These are phyloP conservation scores for Lagenorhynchus albirostris DNA, from an alignment of 2,113 vertebrate species.

Conservation along the genomic window DNA sequence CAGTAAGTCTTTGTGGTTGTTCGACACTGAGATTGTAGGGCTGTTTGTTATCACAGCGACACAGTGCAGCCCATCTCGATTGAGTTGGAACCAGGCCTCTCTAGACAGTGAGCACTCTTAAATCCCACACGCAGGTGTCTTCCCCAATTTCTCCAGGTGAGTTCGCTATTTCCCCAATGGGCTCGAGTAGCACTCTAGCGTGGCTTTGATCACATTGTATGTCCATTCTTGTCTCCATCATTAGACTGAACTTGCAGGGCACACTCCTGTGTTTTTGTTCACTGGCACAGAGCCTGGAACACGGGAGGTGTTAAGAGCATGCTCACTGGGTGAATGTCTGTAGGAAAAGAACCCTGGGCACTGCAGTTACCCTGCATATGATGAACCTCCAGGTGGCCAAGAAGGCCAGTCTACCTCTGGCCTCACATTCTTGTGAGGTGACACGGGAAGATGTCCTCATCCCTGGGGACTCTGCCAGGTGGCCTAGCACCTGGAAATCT, in stretches of 20 bases:
- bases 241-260: too few species aligned
- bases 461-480: background rate
- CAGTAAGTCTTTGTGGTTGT: background rate
- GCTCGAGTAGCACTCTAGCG: background rate
- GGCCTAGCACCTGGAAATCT: background rate
- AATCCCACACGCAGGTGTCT: background rate
- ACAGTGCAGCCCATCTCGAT: background rate
- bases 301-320: accelerated
- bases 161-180: background rate
- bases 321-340: background rate
- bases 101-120: background rate
- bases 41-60: background rate
- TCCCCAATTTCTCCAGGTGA: background rate
- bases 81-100: background rate
- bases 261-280: background rate
- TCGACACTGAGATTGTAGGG: too few species aligned
- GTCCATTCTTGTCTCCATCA: background rate
- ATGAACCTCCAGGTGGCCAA: background rate
- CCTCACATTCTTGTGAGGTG: background rate
- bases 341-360: background rate
- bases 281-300: background rate
- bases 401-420: background rate
- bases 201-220: accelerated
- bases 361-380: background rate
- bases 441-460: background rate